phyloP scores from a whole-genome alignment of 2,888 invertebrate species.

The Megastigmus dorsalis region DNA sequence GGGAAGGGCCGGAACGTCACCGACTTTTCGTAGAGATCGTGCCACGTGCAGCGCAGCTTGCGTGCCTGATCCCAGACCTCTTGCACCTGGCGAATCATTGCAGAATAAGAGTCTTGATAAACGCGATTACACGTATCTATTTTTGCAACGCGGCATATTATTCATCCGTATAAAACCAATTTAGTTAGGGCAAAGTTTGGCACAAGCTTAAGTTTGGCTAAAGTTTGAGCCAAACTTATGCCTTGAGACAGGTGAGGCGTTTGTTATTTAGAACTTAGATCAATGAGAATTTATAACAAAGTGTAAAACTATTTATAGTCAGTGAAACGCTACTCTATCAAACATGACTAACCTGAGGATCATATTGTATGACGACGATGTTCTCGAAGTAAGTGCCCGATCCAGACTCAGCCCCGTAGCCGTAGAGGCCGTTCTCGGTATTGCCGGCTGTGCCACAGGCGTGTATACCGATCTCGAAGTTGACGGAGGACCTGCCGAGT shows the following conservation, averaged over 20 bases:
- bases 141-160: not conserved
- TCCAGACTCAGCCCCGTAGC: constrained; percentile 90
- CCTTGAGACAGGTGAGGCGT: no score
- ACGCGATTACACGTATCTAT: not conserved
- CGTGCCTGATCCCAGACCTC: constrained; percentile 97
- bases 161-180: no score
- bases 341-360: constrained; percentile 84
- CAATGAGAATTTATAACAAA: no score
- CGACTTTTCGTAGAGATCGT: constrained; percentile 95
- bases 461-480: constrained; percentile 93
- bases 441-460: constrained; percentile 95
- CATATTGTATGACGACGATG: constrained; percentile 94
- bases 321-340: no score
- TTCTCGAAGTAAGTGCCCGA: constrained; percentile 96
- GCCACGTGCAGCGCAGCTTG: constrained; percentile 94
- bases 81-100: constrained; percentile 88
- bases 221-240: no score
- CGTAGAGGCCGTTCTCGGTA: constrained; percentile 91
- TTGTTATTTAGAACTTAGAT: no score
- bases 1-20: constrained; percentile 96
- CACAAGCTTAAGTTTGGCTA: no score
- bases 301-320: no score
- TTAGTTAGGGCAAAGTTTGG: no score
- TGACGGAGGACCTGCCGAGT: constrained; percentile 88
- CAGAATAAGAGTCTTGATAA: not conserved